phyloP scores from a whole-genome alignment of 2,888 invertebrate genomes.

The Rhamnusium bicolor region DNA sequence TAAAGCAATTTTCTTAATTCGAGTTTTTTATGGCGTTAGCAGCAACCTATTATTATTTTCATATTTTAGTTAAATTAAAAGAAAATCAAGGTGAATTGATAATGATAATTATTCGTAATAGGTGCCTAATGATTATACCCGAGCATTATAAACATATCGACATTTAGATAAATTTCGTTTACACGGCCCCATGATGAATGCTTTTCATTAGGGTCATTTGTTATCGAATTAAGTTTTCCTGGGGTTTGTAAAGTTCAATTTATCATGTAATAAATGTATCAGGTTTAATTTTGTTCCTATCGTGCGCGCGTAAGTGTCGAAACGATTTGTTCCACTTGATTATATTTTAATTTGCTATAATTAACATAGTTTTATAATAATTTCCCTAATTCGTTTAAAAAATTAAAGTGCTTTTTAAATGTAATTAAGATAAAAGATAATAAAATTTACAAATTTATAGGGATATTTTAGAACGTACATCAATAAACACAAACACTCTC shows the following conservation, averaged over 20 bases:
- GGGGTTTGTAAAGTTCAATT: constrained; percentile 50
- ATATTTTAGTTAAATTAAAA: neutral
- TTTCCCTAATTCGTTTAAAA: neutral
- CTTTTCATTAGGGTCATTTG: constrained; percentile 50
- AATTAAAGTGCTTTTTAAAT: neutral
- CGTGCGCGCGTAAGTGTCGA: constrained; percentile 1
- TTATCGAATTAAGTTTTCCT: constrained; percentile 52
- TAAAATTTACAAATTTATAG: neutral
- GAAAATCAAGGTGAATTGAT: constrained; percentile 7
- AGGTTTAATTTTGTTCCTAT: constrained; percentile 32
- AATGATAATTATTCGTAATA: constrained; percentile 3
- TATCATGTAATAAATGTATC: constrained; percentile 54
- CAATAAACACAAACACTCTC: neutral
- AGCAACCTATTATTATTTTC: neutral
- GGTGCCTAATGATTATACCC: constrained; percentile 35
- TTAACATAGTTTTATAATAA: neutral
- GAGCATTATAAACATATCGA: constrained; percentile 44
- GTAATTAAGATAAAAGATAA: neutral
- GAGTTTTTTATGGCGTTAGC: too few relatives aligned
- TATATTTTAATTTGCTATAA: constrained; percentile 29
- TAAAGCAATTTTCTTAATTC: too few relatives aligned
- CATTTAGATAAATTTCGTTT: constrained; percentile 45
- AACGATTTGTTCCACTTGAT: constrained; percentile 32
- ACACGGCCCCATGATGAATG: constrained; percentile 45
- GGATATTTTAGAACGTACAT: neutral